Evolutionary conservation across 2,888 invertebrate species (phyloP).

Genomic region (Ectemnius lituratus): DNA sequence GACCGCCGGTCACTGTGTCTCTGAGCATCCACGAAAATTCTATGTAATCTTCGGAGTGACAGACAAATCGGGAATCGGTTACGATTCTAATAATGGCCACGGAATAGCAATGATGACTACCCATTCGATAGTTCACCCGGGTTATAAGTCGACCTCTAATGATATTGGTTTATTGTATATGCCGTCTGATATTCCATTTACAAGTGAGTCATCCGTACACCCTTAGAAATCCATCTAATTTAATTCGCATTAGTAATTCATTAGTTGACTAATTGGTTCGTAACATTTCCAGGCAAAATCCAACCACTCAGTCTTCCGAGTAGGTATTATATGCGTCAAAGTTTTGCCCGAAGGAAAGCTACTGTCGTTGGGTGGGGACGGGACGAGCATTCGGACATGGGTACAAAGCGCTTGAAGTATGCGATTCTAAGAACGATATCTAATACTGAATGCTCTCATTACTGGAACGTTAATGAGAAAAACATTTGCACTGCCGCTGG

Average conservation of each 20-base stretch:
- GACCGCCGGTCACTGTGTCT: slow-evolving; percentile 63
- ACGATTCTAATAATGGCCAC: slow-evolving; percentile 42
- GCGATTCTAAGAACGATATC: slow-evolving; percentile 49
- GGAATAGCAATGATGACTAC: slow-evolving; percentile 58
- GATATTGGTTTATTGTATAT: slow-evolving; percentile 61
- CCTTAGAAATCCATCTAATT: not conserved
- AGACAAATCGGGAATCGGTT: slow-evolving; percentile 50
- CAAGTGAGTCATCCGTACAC: slow-evolving; percentile 39
- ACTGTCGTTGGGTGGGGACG: slow-evolving; percentile 60
- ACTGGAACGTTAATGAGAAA: slow-evolving; percentile 43
- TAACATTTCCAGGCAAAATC: slow-evolving; percentile 42
- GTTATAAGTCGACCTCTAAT: slow-evolving; percentile 36
- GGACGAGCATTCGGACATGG: slow-evolving; percentile 4
- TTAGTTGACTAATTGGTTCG: not conserved
- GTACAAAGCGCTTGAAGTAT: slow-evolving; percentile 48
- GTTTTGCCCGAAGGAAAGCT: slow-evolving; percentile 17
- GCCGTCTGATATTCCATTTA: slow-evolving; percentile 59
- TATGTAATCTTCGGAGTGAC: slow-evolving; percentile 56
- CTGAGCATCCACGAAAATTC: slow-evolving; percentile 30
- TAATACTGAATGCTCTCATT: slow-evolving; percentile 35
- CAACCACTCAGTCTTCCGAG: slow-evolving; percentile 51
- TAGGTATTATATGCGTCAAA: not conserved
- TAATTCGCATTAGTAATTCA: not conserved
- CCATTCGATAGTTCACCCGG: slow-evolving; percentile 46
- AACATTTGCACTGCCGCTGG: slow-evolving; percentile 56